A percentile compares a stretch with the other conserved stretches of the same genome.
Evolutionary conservation across 2,113 vertebrate species (phyloP).

Genomic region (Chunga burmeisteri): DNA sequence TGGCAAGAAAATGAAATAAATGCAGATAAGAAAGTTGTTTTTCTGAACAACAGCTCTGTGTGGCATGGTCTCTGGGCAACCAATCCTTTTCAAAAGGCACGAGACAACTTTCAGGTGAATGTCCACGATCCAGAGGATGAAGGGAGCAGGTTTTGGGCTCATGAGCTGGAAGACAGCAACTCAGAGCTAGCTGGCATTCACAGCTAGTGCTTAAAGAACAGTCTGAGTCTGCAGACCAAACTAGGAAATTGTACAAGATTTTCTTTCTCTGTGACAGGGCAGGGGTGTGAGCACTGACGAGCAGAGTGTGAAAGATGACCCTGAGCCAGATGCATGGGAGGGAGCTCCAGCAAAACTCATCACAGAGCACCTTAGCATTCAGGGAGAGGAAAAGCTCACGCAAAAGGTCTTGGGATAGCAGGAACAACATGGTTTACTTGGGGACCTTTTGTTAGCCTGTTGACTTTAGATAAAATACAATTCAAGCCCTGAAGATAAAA

Average conservation of each 20-base stretch:
- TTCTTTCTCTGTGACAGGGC: neutral
- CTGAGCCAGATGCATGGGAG: neutral
- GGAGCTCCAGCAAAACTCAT: neutral
- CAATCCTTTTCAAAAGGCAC: neutral
- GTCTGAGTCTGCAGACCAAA: neutral
- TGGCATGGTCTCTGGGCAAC: neutral
- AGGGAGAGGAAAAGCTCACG: neutral
- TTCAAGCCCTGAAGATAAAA: neutral
- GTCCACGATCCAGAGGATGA: neutral
- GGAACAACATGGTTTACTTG: neutral
- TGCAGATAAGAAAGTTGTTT: neutral
- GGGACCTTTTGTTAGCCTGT: neutral
- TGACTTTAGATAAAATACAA: neutral
- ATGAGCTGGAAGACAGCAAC: neutral
- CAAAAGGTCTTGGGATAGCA: neutral
- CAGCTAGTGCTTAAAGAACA: neutral
- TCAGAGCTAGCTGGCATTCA: neutral
- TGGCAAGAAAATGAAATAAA: conserved; percentile 42
- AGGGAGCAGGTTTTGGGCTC: neutral
- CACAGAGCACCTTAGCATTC: neutral
- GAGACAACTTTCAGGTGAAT: neutral
- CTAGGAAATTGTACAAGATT: neutral
- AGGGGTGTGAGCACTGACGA: neutral
- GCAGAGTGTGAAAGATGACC: neutral
- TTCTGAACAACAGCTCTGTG: neutral